These are phyloP conservation scores for Poecilobothrus nobilitatus DNA, from an alignment of 2,888 invertebrate genomes.

Conservation along the genomic window DNA sequence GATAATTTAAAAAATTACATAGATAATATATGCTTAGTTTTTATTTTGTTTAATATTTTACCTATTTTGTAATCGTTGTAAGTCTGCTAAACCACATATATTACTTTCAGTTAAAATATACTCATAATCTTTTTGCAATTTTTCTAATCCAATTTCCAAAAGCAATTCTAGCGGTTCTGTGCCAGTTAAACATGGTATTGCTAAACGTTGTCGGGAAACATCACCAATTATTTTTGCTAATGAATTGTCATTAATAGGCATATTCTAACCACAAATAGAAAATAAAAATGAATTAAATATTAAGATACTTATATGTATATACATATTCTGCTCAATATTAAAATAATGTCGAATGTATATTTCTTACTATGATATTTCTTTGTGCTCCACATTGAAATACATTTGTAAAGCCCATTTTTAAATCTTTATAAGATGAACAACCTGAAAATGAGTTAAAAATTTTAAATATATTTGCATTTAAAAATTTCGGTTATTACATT, in stretches of 20 bases:
- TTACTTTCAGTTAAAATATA: constrained; percentile 41
- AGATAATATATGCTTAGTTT: background rate
- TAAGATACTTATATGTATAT: constrained; percentile 11
- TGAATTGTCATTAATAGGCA: constrained; percentile 41
- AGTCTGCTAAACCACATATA: constrained; percentile 34
- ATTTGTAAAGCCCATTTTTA: constrained; percentile 37
- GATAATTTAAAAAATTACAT: background rate
- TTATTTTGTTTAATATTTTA: background rate
- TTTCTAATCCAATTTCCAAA: constrained; percentile 43
- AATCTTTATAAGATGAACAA: constrained; percentile 38
- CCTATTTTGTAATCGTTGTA: constrained; percentile 21
- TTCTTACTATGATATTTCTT: constrained; percentile 39
- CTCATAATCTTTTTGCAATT: constrained; percentile 41
- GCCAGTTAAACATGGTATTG: constrained; percentile 40
- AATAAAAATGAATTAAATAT: background rate
- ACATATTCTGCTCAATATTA: background rate
- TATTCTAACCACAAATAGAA: constrained; percentile 35
- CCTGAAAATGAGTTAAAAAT: constrained; percentile 25
- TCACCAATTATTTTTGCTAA: constrained; percentile 42
- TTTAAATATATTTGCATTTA: no score
- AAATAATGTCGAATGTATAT: constrained; percentile 13
- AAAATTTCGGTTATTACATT: constrained; percentile 27
- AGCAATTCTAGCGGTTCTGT: constrained; percentile 41
- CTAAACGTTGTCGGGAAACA: constrained; percentile 39
- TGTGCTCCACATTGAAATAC: constrained; percentile 40